Percentiles rank a stretch among this genome's conserved stretches.
phyloP scores from a whole-genome alignment of 1,140 invertebrate genomes.

The Nymphalis io region DNA sequence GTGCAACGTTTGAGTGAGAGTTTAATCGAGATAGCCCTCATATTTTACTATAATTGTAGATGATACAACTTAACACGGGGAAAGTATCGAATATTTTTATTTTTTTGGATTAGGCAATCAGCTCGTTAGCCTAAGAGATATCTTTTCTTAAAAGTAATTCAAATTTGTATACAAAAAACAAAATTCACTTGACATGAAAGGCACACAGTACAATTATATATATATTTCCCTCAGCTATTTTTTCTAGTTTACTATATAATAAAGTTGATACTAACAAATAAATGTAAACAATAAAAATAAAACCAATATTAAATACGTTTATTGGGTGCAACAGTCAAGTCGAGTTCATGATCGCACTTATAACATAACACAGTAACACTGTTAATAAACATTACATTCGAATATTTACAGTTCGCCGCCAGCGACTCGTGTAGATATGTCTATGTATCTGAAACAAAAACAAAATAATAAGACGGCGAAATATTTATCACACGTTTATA shows the following conservation, averaged over 20 bases:
- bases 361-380: slow-evolving; percentile 21
- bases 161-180: too few species aligned
- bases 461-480: not conserved
- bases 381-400: slow-evolving; percentile 12
- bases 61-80: too few species aligned
- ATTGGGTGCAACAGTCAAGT: not conserved
- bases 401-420: slow-evolving; percentile 38
- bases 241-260: not conserved
- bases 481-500: not conserved
- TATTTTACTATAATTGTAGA: too few species aligned
- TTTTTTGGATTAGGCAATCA: too few species aligned
- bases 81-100: too few species aligned
- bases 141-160: too few species aligned
- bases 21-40: too few species aligned
- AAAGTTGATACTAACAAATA: not conserved
- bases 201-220: too few species aligned
- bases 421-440: slow-evolving; percentile 21
- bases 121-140: too few species aligned
- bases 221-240: too few species aligned
- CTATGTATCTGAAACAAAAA: not conserved
- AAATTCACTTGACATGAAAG: too few species aligned
- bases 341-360: slow-evolving; percentile 24
- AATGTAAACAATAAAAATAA: slow-evolving; percentile 15
- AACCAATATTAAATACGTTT: slow-evolving; percentile 23
- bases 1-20: too few species aligned